phyloP scores from a whole-genome alignment of 2,888 invertebrate genomes.

The Bombyx huttoni region DNA sequence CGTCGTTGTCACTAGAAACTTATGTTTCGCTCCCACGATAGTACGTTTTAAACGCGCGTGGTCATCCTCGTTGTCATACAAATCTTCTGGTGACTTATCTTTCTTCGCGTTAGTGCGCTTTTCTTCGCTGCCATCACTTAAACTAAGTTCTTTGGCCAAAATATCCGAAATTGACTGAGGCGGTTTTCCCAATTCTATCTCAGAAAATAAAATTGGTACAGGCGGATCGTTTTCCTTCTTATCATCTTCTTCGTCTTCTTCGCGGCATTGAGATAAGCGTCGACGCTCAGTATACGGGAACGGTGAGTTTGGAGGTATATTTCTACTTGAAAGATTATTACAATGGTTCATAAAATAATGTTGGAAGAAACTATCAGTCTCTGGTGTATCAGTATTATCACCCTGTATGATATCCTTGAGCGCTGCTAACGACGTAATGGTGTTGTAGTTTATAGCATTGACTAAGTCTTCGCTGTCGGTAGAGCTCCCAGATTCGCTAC shows the following conservation, averaged over 20 bases:
- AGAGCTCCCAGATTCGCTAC: constrained; percentile 54
- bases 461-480: constrained; percentile 76
- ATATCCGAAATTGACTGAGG: constrained; percentile 17
- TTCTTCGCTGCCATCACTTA: constrained; percentile 14
- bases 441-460: constrained; percentile 78
- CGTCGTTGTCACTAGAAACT: constrained; percentile 53
- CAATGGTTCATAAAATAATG: constrained; percentile 83
- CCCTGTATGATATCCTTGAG: constrained; percentile 78
- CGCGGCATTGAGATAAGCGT: constrained; percentile 85
- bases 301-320: constrained; percentile 44
- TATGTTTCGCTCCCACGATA: constrained; percentile 55
- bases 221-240: constrained; percentile 37
- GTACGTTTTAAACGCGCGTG: constrained; percentile 45
- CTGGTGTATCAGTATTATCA: constrained; percentile 69
- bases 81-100: constrained; percentile 7
- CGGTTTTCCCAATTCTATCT: constrained; percentile 16
- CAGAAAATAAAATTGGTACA: constrained; percentile 19
- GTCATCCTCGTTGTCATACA: constrained; percentile 23
- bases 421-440: constrained; percentile 77
- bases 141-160: constrained; percentile 14
- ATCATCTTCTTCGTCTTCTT: constrained; percentile 86
- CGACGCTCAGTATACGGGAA: constrained; percentile 74
- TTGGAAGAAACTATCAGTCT: constrained; percentile 76
- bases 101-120: constrained; percentile 15
- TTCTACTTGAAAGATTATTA: constrained; percentile 77